Evolutionary conservation across 2,888 invertebrate genomes (phyloP), one percentile per base, ranked within the genome.

Genomic region (Therioaphis trifolii): DNA sequence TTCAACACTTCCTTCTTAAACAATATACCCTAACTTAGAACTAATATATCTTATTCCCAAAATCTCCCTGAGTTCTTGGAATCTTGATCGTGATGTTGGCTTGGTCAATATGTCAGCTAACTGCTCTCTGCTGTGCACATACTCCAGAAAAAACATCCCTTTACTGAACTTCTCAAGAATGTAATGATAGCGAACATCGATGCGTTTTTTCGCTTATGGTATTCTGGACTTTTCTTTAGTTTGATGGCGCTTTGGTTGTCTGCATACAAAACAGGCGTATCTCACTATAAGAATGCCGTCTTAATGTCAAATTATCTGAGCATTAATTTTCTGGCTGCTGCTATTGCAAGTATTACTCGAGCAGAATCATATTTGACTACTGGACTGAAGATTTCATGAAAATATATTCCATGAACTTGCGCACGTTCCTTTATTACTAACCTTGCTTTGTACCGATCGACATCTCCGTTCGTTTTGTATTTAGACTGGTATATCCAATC

Each of bases 231-330:
- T 24, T 74, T 74, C 9, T 35, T 5, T 29, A 85, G 68, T 27
- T 79, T 55, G 12, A 80, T 69, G 1, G 84, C 80, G 21, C 74
- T 61, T 75, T 84, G 74, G 74, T 84, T 84, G 66, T 84, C 69
- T n/a, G n/a, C n/a, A n/a, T n/a, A n/a, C n/a, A n/a, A n/a, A n/a
- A n/a, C n/a, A n/a, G n/a, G n/a, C n/a, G n/a, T n/a, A 7, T 87
- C 85, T 7, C 87, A 87, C 82, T 88, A 85, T 11, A 88, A 80
- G 84, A 88, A 88, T 0, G 87, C 88, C 49, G 87, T 88, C 84
- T 86, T 87, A 4, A 88, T 85, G 79, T 88, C 87, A 75, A 88
- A 87, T 46, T 69, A 11, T 68, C 12, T n/a, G n/a, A n/a, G n/a
- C n/a, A n/a, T n/a, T n/a, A n/a, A n/a, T n/a, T n/a, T n/a, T n/a